Base-by-base conservation (phyloP, 2,888 invertebrate genomes). In the Girardia tigrina region DNA sequence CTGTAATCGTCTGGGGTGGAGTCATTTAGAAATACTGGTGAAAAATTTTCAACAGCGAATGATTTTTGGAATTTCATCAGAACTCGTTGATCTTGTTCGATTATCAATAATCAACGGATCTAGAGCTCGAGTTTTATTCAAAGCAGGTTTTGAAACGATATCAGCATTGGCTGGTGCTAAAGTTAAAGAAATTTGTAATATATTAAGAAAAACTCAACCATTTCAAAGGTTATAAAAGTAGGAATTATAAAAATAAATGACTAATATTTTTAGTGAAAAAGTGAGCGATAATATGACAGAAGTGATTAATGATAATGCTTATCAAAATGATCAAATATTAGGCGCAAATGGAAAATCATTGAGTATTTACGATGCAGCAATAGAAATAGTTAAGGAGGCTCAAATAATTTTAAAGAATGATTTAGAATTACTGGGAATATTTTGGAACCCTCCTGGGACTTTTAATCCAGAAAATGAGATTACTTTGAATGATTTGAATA, bases 11-110 rank as follows among this genome's bases (percentile, higher is more conserved):
- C 86, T 98, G 14, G 92, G 94, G 27, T 98, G 97, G 95, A 88
- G 88, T 78, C 91, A 90, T 82, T 87, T 98, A 81, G 91, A 94
- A 83, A 86, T 92, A 78, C 86, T 98, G 56, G 88, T 98, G 69
- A 89, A 90, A 0, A 92, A 94, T 84, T 95, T 98, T 84, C 93
- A 95, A 86, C 90, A 90, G 80, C 89, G 97, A 20, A 87, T 98
- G 69, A 91, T 91, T 81, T 95, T 97, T 84, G 97, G 95, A 14
- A 90, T 97, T 71, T 90, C 91, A 81, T 88, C 90, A 26, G 95
- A 98, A 82, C 86, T 98, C 56, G 87, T 94, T 78, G 95, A 97
- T 82, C 86, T 98, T 75, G 90, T 84, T 42, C 88, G 90, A 79
- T 85, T 97, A 70, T 88, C 91, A 0, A 87, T 90, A 78, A 84